These are phyloP conservation scores for Gallinago stenura DNA, from an alignment of 2,797 vertebrate species.

Conservation along the genomic window DNA sequence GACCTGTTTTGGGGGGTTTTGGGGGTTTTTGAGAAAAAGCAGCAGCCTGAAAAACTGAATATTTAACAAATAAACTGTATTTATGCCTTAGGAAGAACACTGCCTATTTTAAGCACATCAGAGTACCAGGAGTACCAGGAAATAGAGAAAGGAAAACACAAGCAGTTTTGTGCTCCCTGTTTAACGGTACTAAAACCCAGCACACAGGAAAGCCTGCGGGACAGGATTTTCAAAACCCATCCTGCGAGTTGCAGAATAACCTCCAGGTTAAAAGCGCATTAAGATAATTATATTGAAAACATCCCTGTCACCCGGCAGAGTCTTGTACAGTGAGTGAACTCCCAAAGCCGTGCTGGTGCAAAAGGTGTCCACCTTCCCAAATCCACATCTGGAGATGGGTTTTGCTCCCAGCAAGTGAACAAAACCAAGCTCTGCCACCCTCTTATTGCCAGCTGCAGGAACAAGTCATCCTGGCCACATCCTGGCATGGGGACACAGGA, in stretches of 20 bases:
- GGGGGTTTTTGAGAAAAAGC: not conserved
- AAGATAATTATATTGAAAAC: not conserved
- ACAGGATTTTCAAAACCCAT: slow-evolving; percentile 7
- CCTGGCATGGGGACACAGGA: not conserved
- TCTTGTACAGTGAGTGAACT: not conserved
- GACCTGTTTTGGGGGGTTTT: not conserved
- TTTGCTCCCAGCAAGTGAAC: not conserved
- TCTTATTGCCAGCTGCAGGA: not conserved
- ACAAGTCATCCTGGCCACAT: not conserved
- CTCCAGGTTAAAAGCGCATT: slow-evolving; percentile 33
- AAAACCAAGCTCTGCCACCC: not conserved
- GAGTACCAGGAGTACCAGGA: not conserved
- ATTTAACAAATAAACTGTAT: not conserved
- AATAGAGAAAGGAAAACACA: not conserved
- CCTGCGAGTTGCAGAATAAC: slow-evolving; percentile 1
- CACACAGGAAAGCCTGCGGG: not conserved
- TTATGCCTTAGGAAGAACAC: not conserved
- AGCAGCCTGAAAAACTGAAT: not conserved
- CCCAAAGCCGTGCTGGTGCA: not conserved
- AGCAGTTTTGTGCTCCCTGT: not conserved
- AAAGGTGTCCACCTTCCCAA: not conserved
- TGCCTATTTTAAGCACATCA: not conserved
- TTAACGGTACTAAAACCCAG: not conserved
- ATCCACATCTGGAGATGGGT: not conserved
- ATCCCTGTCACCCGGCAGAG: not conserved